Conservation (phyloP, 2,888 invertebrate species). For the Cheilosia pagana region DNA sequence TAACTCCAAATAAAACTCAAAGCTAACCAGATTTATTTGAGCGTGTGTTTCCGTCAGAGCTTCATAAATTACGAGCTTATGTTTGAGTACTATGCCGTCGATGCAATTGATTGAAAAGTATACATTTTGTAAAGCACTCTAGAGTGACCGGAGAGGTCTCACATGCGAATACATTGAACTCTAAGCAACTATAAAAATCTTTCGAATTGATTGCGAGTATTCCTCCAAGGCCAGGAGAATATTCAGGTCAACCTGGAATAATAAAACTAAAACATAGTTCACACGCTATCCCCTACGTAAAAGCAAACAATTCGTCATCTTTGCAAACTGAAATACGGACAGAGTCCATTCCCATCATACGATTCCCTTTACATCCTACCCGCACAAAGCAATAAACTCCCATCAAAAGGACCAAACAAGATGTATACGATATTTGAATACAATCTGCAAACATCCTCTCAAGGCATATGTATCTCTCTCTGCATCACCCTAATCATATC, state of each 20-base stretch:
- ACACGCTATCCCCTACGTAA: not conserved
- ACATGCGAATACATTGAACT: too few species aligned
- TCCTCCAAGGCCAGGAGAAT: too few species aligned
- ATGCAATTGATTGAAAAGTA: too few species aligned
- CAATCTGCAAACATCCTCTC: conserved; percentile 44
- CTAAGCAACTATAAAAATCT: too few species aligned
- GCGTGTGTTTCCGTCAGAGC: too few species aligned
- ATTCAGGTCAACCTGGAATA: not conserved
- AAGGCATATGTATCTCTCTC: conserved; percentile 35
- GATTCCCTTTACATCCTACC: conserved; percentile 13
- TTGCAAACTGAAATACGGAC: conserved; percentile 19
- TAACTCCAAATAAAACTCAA: too few species aligned
- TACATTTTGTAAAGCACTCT: too few species aligned
- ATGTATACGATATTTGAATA: conserved; percentile 54
- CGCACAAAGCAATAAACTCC: conserved; percentile 26
- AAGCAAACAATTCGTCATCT: conserved; percentile 8
- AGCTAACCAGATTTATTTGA: too few species aligned
- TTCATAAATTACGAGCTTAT: too few species aligned
- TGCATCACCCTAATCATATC: conserved; percentile 43
- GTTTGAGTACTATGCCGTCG: too few species aligned
- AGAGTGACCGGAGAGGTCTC: too few species aligned
- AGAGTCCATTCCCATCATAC: conserved; percentile 6
- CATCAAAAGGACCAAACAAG: conserved; percentile 30
- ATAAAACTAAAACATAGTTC: not conserved
- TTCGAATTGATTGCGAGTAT: too few species aligned